Evolutionary conservation across 2,888 invertebrate species (phyloP), one percentile per base, ranked within the genome.

Genomic region (Drosophila longiperda): DNA sequence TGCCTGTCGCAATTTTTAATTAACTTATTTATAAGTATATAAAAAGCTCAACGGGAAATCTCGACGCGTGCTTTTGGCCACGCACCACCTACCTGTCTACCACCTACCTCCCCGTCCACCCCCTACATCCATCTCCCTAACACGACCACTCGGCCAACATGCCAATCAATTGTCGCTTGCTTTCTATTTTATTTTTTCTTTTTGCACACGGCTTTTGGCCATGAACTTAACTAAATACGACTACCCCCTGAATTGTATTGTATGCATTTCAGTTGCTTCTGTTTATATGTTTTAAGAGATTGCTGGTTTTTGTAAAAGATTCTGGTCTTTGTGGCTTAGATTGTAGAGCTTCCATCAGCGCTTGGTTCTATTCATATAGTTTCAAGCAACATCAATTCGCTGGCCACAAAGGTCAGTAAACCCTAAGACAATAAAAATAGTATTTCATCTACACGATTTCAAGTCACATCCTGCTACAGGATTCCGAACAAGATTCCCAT

Each of bases 121-220:
- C 55, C 23, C 26, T 11, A 1, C 12, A 11, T n/a, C 20, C 45
- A 23, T 23, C 33, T 9, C 50, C 7, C 40, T 11, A 17, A n/a
- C 40, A 32, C 50, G 66, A 29, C 60, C 63, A 71, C 69, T 82
- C 40, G 78, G 85, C 89, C 85, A 87, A 87, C 57, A 84, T 89
- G 87, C 87, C 85, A 87, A 87, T 85, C 85, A 85, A 75, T 67
- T 89, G 87, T 85, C 84, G 87, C 67, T 54, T 55, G 45, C 34
- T 70, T 71, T 70, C 58, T 66, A 57, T 66, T 72, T 69, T 50
- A 29, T 32, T 17, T 54, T 65, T 64, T 1, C 62, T 68, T 55
- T 73, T 70, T 73, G 82, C 65, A 72, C 76, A 82, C 71, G 72
- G 61, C 58, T 45, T 63, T 60, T 77, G 75, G 53, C 84, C 88